Conservation (phyloP, 2,797 vertebrate genomes). For the Vespertilio murinus region DNA sequence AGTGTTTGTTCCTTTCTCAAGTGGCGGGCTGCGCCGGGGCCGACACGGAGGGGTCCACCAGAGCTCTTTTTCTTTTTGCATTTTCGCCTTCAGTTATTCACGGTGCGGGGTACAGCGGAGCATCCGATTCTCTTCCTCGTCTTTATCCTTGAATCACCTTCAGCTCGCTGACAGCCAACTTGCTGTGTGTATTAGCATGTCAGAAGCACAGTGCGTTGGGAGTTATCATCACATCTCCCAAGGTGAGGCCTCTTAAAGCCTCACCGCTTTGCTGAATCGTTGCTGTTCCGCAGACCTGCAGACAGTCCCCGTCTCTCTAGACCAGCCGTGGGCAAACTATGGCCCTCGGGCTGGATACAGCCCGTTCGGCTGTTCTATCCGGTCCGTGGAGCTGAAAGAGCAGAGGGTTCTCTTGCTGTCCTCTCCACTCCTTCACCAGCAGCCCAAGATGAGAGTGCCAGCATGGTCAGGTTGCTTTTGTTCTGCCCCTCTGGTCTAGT, state of each 20-base stretch:
- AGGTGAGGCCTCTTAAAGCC: not conserved
- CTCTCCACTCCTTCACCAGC: too few relatives aligned
- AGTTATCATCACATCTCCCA: not conserved
- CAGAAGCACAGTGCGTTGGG: not conserved
- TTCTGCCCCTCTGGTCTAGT: too few relatives aligned
- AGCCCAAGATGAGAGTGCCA: too few relatives aligned
- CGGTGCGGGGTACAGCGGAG: not conserved
- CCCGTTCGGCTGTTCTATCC: too few relatives aligned
- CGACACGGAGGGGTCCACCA: not conserved
- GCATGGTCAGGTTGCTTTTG: too few relatives aligned
- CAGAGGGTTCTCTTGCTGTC: too few relatives aligned
- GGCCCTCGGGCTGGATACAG: too few relatives aligned
- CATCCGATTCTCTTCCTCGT: not conserved
- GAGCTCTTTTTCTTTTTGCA: not conserved
- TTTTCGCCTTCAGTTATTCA: conserved; percentile 52
- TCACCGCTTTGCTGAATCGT: not conserved
- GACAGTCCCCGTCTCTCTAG: not conserved
- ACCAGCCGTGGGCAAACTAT: too few relatives aligned
- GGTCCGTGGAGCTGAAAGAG: too few relatives aligned
- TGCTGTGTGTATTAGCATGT: not conserved
- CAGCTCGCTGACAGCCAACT: not conserved
- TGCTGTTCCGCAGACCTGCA: not conserved
- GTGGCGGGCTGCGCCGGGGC: conserved; percentile 46
- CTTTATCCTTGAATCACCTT: conserved; percentile 58
- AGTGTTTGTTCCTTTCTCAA: not conserved